Evolutionary conservation across 2,113 vertebrate genomes (phyloP), one percentile per base, ranked within the genome.

Genomic region (Pituophis catenifer): DNA sequence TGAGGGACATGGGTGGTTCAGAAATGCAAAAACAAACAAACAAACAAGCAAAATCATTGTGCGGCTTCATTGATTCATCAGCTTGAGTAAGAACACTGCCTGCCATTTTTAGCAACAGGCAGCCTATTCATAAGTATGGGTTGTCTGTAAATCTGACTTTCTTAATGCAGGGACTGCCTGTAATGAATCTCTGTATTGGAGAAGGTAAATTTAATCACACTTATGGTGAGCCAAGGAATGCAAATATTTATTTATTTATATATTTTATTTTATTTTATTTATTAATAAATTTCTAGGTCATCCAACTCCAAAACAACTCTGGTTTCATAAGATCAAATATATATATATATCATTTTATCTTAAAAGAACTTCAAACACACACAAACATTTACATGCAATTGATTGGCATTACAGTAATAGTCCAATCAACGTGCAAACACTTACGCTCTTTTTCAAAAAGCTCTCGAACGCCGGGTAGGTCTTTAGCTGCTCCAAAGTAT

Each of bases 361-460:
- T 33, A 19, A 75, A 75, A 75, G n/a, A 75, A 19, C 15, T 33
- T 70, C 15, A 65, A 33, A 19, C 2, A 33, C 65, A 75, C n/a
- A 8, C 62, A 65, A 8, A 75, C 15, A 8, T 17, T 75, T 33
- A 75, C n/a, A 75, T 33, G 29, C 29, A 75, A 75, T 70, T 7
- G n/a, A 33, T 75, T 70, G 12, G 29, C 65, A 75, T 38, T 81
- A 81, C 33, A 52, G 19, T 52, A 86, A 86, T 52, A 23, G 85
- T 26, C 48, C 10, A 50, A 86, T 50, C 85, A 86, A 52, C 11
- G 3, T 33, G 53, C 52, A 90, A 93, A 92, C 91, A 98, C 99
- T 96, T 97, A 99, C 99, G 99, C 54, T 99, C 99, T 96, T 98
- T 99, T 95, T 99, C 99, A 93, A 99, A 99, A 44, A 99, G 98